Conservation (phyloP, 2,797 vertebrate genomes). For the Valencia hispanica region DNA sequence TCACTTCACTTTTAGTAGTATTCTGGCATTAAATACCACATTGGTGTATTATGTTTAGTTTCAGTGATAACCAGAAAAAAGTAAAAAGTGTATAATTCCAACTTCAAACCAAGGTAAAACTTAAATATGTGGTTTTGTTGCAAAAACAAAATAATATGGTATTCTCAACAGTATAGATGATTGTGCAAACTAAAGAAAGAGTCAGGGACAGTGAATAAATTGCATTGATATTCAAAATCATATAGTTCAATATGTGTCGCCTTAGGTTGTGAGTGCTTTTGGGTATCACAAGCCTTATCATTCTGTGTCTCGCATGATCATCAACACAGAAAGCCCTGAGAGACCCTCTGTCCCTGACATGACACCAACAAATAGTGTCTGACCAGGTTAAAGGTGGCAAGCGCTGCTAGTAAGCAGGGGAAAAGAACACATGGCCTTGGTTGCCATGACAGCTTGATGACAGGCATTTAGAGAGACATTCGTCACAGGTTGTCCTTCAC, state of each 20-base stretch:
- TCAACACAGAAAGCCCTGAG: slow-evolving; percentile 23
- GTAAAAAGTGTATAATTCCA: background rate
- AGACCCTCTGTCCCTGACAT: slow-evolving; percentile 54
- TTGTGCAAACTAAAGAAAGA: background rate
- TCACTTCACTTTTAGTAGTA: background rate
- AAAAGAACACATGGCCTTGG: slow-evolving; percentile 55
- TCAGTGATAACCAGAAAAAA: background rate
- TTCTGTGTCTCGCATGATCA: slow-evolving; percentile 34
- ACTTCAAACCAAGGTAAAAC: background rate
- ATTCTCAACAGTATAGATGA: background rate
- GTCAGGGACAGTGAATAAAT: background rate
- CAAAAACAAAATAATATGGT: background rate
- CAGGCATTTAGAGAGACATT: slow-evolving; percentile 63
- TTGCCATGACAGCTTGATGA: slow-evolving; percentile 66
- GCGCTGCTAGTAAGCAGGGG: slow-evolving; percentile 43
- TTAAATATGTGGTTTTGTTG: background rate
- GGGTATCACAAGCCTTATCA: background rate
- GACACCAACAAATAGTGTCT: slow-evolving; percentile 60
- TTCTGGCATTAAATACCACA: background rate
- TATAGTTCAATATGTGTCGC: background rate
- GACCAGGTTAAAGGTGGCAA: slow-evolving; percentile 64
- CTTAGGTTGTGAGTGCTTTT: slow-evolving; percentile 16
- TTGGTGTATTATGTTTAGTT: background rate
- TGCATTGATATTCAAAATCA: slow-evolving; percentile 2
- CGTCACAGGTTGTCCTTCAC: slow-evolving; percentile 65